These are phyloP conservation scores for Zaprionus inermis DNA, from an alignment of 1,140 invertebrate genomes.

Conservation along the genomic window DNA sequence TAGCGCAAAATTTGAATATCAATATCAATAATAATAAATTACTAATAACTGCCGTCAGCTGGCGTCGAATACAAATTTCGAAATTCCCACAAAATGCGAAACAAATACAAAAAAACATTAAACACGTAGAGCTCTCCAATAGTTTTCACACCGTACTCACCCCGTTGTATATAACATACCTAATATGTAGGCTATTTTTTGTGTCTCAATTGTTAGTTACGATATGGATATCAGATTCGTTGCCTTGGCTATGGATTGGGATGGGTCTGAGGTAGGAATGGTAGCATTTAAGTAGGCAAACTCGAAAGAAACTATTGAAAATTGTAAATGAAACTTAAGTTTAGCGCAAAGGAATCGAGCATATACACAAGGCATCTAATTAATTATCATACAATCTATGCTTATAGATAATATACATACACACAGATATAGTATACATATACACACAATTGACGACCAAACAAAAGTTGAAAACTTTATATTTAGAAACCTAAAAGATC, in stretches of 20 bases:
- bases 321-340: constrained; percentile 28
- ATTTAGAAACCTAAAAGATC: constrained; percentile 56
- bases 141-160: constrained; percentile 47
- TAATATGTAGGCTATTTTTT: constrained; percentile 3
- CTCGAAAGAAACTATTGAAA: constrained; percentile 16
- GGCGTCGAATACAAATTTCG: constrained; percentile 30
- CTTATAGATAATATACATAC: constrained; percentile 56
- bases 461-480: constrained; percentile 79
- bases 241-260: constrained; percentile 23
- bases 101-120: constrained; percentile 16
- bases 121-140: constrained; percentile 56
- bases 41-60: constrained; percentile 59
- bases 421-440: constrained; percentile 37
- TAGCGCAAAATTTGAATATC: constrained; percentile 67
- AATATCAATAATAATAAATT: constrained; percentile 51
- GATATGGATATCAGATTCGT: constrained; percentile 20
- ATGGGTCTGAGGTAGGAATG: too few relatives aligned
- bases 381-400: constrained; percentile 46
- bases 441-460: constrained; percentile 75
- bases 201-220: constrained; percentile 10
- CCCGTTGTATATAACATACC: constrained; percentile 25
- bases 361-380: constrained; percentile 29
- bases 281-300: constrained; percentile 50
- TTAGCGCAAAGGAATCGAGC: constrained; percentile 23
- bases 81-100: constrained; percentile 60